Conservation (phyloP, 2,888 invertebrate genomes). For the Harpagoxenus sublaevis region DNA sequence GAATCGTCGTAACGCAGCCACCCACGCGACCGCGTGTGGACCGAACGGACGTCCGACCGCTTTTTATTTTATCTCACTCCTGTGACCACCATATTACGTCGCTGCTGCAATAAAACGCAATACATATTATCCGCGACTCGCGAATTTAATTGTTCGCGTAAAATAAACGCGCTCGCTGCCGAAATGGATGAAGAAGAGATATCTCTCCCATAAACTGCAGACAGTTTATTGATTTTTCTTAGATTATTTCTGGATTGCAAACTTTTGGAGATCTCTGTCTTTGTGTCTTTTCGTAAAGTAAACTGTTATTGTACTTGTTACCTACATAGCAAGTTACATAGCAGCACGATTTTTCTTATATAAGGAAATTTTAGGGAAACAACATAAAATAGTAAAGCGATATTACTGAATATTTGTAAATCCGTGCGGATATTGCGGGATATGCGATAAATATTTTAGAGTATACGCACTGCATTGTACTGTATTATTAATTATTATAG, state of each 20-base stretch:
- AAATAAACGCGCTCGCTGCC: background rate
- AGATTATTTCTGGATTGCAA: background rate
- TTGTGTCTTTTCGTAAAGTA: no score
- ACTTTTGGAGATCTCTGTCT: background rate
- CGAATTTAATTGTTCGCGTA: conserved; percentile 14
- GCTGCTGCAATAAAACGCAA: conserved; percentile 23
- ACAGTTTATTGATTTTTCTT: background rate
- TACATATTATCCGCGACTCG: conserved; percentile 3
- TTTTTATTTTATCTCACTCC: conserved; percentile 8
- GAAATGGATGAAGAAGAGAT: background rate
- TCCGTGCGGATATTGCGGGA: background rate
- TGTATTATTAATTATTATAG: background rate
- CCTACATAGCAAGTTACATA: background rate
- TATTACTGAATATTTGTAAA: background rate
- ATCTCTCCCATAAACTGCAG: background rate
- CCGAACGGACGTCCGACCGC: background rate
- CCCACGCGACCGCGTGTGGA: conserved; percentile 23
- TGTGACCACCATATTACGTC: background rate
- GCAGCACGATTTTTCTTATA: background rate
- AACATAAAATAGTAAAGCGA: background rate
- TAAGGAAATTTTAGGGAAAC: background rate
- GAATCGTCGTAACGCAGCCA: conserved; percentile 31
- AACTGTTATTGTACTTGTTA: background rate
- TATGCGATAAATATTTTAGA: conserved; percentile 16
- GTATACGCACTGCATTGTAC: background rate